Percentiles rank a stretch among this genome's conserved stretches.
These are phyloP conservation scores for Drosophila triauraria DNA, from an alignment of 1,140 invertebrate genomes.

Conservation along the genomic window DNA sequence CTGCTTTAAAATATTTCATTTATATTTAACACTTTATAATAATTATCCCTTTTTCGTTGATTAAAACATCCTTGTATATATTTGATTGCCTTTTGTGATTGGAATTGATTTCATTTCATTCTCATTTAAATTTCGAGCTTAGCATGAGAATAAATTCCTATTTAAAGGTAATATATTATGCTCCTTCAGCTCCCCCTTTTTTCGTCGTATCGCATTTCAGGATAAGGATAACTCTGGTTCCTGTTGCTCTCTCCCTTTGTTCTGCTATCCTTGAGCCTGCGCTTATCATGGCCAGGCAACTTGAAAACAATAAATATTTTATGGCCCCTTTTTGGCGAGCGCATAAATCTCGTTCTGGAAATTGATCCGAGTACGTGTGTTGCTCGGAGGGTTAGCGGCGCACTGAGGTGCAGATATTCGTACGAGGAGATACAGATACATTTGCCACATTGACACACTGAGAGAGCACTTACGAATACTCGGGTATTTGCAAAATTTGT, in stretches of 20 bases:
- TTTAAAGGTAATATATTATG: constrained; percentile 69
- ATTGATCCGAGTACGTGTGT: constrained; percentile 64
- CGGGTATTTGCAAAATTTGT: constrained; percentile 53
- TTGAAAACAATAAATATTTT: constrained; percentile 82
- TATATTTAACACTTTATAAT: too few relatives aligned
- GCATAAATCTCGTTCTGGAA: constrained; percentile 73
- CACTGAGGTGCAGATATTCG: constrained; percentile 13
- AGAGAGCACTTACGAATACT: constrained; percentile 37
- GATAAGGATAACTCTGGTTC: constrained; percentile 28
- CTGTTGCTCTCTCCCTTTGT: constrained; percentile 53
- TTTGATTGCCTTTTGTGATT: constrained; percentile 15
- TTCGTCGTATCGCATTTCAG: constrained; percentile 58
- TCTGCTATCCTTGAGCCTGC: constrained; percentile 24
- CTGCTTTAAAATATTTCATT: too few relatives aligned
- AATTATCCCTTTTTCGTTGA: background rate
- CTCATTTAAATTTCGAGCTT: constrained; percentile 59
- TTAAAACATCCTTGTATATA: background rate
- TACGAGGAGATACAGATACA: constrained; percentile 32
- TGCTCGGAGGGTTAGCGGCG: constrained; percentile 22
- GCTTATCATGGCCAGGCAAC: constrained; percentile 68
- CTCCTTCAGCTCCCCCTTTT: constrained; percentile 1
- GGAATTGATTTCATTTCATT: constrained; percentile 23
- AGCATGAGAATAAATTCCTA: constrained; percentile 58
- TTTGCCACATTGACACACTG: constrained; percentile 73
- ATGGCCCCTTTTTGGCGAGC: constrained; percentile 64